Base-by-base conservation (phyloP, 2,113 vertebrate genomes). In the Paedocypris sp. region DNA sequence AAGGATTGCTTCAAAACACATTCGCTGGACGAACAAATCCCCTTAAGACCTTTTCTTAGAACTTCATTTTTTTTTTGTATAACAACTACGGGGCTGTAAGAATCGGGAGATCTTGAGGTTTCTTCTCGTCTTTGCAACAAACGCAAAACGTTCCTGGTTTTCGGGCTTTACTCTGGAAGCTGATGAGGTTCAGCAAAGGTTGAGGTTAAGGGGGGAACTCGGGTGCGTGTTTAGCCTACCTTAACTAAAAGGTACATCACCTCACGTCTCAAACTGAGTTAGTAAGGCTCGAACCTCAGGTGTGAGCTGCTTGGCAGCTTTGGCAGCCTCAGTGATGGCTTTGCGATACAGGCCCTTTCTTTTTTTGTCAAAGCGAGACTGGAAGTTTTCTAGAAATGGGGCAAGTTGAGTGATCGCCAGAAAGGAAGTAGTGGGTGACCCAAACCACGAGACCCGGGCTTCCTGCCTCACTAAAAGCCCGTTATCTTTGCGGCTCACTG, bases 311-410 rank as follows among this genome's bases (percentile, higher is more conserved):
- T 94, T 91, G 77, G 94, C 94, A 58, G 94, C 94, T 67, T 89
- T 91, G 16, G 94, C 95, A 2, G 95, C 95, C 82, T 99, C 94
- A 23, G 94, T 89, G 72, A 99, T 88, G 75, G 95, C 94, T 74
- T 93, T 95, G 70, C 93, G 93, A 79, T 98, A 98, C 72, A 96
- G 87, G 57, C 95, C 94, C 83, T 94, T 97, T 85, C 94, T 90
- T 86, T 94, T 97, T 84, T 94, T 88, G 87, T 98, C 94, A 75
- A 97, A 99, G 66, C 94, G 93, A 25, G 86, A 86, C 86, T 96
- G 93, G 82, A 98, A 99, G 79, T 89, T 97, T 80, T 99, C 95
- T 79, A 99, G 87, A 83, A 98, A 98, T 33, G 95, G 93, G 58
- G 92, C 87, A 22, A 97, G 88, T 74, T 96, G 93, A 28, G 88